Evolutionary conservation across 2,797 vertebrate genomes (phyloP), one percentile per base, ranked within the genome.

Genomic region (Scolopax rusticola): DNA sequence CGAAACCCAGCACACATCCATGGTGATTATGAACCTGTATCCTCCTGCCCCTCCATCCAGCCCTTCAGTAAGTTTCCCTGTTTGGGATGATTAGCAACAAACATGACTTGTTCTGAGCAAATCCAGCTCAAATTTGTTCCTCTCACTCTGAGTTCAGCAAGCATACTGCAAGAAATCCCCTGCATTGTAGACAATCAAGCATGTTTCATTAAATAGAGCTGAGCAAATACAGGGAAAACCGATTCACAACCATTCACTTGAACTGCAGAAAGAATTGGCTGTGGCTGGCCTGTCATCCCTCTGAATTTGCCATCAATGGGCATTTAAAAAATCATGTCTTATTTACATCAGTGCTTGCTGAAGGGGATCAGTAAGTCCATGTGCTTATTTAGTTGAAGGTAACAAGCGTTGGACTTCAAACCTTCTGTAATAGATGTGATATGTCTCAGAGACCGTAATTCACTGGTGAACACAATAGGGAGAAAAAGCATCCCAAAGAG

Each of bases 141-240:
- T 88, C 12, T 57, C 36, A 67, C 48, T 84, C 64, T 38, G 80
- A 95, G 45, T 77, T 94, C 59, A 93, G 83, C 7, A 25, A 91
- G 74, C n/a, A 25, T 81, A 89, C 48, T 82, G 85, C 88, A 93
- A 91, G 67, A 84, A 77, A 77, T 79, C 70, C 32, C 47, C 9
- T 47, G 16, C 82, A 87, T 56, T 76, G 32, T 38, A 91, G 94
- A 63, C 61, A 88, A 27, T 40, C 60, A 19, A 94, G 85, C 90
- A 93, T 75, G 86, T 87, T 85, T 85, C 93, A 89, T 90, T 90
- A 87, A 95, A 91, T 96, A 96, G 94, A 97, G 94, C 96, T 97
- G 96, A 95, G 93, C 17, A 94, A 97, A 95, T 93, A 93, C 6
- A 64, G 71, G 64, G 53, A 12, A 82, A 74, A 80, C 23, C 32